Conservation (phyloP, 64 coral and sea anemone species). For the Hydrozoanthus tunicans region DNA sequence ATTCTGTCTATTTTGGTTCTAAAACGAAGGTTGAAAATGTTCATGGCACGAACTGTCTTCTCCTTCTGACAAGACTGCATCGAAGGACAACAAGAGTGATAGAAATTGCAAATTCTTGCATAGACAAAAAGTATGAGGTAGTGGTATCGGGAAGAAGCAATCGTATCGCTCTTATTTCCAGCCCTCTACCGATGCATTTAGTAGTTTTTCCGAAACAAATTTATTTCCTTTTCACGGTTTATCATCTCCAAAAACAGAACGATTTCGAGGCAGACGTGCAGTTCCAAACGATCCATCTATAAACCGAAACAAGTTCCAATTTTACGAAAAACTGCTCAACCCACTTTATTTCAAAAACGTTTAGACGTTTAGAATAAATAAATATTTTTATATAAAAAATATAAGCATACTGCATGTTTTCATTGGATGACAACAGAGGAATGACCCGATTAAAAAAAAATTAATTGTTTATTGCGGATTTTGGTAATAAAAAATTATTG, state of each 20-base stretch:
- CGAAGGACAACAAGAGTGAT: constrained; percentile 27
- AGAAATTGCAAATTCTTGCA: constrained; percentile 70
- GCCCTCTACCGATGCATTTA: constrained; percentile 62
- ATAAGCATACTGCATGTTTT: too few species aligned
- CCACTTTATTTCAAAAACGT: not conserved
- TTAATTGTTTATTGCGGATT: too few species aligned
- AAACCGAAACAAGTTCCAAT: not conserved
- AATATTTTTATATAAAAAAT: too few species aligned
- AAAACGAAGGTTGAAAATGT: not conserved
- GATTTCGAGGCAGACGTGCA: constrained; percentile 47
- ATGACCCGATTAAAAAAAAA: too few species aligned
- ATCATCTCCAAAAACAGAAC: constrained; percentile 62
- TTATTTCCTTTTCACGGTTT: constrained; percentile 82
- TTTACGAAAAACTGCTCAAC: not conserved
- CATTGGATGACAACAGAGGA: too few species aligned
- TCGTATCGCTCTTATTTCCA: constrained; percentile 47
- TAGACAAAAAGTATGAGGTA: constrained; percentile 54
- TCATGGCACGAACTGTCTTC: constrained; percentile 12
- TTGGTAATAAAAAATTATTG: too few species aligned
- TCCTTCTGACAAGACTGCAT: constrained; percentile 5
- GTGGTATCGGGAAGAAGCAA: constrained; percentile 48
- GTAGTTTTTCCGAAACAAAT: constrained; percentile 54
- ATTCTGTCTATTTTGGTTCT: constrained; percentile 17
- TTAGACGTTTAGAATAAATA: too few species aligned
- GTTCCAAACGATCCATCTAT: constrained; percentile 4